A percentile compares a stretch with the other conserved stretches of the same genome.
These are phyloP conservation scores for Elysia chlorotica DNA, from an alignment of 1,140 invertebrate species.

Conservation along the genomic window DNA sequence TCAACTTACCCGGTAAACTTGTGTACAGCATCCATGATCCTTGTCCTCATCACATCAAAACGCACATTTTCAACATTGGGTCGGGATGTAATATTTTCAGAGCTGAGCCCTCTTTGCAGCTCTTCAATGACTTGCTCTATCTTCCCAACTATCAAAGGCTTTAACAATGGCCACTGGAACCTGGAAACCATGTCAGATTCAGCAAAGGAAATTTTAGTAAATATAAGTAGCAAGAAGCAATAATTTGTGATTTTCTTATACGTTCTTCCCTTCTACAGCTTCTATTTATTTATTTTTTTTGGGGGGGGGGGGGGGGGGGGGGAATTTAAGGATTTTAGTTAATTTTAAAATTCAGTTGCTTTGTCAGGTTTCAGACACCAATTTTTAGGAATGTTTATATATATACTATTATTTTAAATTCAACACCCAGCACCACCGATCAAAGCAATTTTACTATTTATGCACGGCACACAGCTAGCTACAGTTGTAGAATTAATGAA, in stretches of 20 bases:
- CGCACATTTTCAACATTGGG: conserved; percentile 91
- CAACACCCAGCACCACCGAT: too few species aligned
- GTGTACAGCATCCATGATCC: conserved; percentile 82
- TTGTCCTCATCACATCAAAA: conserved; percentile 86
- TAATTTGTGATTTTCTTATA: too few species aligned
- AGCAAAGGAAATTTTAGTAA: neutral
- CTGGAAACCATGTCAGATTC: conserved; percentile 31
- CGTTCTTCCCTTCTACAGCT: too few species aligned
- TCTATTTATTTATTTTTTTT: too few species aligned
- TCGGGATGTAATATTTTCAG: conserved; percentile 76
- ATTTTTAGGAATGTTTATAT: too few species aligned
- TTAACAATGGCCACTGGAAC: conserved; percentile 88
- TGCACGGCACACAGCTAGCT: too few species aligned
- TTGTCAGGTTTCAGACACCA: too few species aligned
- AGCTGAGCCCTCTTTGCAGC: conserved; percentile 80
- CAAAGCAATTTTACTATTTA: too few species aligned
- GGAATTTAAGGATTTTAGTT: neutral
- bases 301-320: too few species aligned
- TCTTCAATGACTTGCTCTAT: conserved; percentile 83
- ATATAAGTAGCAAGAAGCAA: too few species aligned
- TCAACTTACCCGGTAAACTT: conserved; percentile 65
- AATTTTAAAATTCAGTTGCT: neutral
- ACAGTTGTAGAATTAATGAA: too few species aligned
- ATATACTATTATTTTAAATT: too few species aligned
- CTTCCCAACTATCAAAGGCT: conserved; percentile 85